Evolutionary conservation across 1,140 invertebrate species (phyloP).

Genomic region (Marisa cornuarietis): DNA sequence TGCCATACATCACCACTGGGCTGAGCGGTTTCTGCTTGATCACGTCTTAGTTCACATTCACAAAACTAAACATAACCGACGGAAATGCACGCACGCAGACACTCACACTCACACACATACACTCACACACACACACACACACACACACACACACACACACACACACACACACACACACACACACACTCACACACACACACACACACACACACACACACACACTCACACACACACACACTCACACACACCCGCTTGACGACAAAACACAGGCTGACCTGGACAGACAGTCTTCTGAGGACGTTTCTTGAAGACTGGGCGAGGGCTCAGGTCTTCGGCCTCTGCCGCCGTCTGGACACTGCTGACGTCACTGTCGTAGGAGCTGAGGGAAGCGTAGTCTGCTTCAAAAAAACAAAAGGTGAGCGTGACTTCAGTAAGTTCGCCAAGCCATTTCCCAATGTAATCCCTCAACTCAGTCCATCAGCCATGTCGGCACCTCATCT

Average conservation of each 20-base stretch:
- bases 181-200: slow-evolving; percentile 1
- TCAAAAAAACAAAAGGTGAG: neutral
- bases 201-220: slow-evolving; percentile 14
- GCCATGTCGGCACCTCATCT: no score
- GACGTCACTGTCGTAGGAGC: slow-evolving; percentile 38
- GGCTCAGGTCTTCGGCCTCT: slow-evolving; percentile 56
- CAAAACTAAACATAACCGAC: no score
- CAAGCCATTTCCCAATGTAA: no score
- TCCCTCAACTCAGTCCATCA: no score
- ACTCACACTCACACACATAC: no score
- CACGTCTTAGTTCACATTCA: no score
- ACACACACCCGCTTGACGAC: neutral
- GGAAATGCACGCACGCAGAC: no score
- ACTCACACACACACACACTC: neutral
- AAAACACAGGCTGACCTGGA: slow-evolving; percentile 33
- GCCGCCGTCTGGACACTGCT: slow-evolving; percentile 38
- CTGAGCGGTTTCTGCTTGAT: no score
- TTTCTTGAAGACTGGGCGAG: slow-evolving; percentile 48
- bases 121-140: no score
- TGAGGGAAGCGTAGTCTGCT: slow-evolving; percentile 35
- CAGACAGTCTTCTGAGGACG: slow-evolving; percentile 46
- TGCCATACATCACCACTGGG: no score
- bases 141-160: neutral
- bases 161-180: neutral
- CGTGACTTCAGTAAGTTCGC: no score